Conservation (phyloP, 2,797 vertebrate species). For the Simalia tracyae region DNA sequence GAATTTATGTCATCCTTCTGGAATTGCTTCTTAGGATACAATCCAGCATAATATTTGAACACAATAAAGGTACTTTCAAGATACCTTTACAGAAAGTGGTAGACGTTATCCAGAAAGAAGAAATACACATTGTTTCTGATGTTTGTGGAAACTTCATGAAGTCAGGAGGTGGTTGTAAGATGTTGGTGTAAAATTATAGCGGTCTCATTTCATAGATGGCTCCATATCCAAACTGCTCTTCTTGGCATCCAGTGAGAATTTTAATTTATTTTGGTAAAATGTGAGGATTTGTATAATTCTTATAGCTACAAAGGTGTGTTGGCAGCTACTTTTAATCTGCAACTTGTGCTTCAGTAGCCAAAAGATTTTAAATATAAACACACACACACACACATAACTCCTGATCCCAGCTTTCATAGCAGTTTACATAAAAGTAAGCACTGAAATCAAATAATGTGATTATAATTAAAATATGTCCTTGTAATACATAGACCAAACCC, state of each 20-base stretch:
- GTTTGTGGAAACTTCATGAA: not conserved
- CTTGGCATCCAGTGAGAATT: not conserved
- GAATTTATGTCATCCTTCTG: constrained; percentile 53
- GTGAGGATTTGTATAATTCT: not conserved
- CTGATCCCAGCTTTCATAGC: not conserved
- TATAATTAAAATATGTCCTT: constrained; percentile 59
- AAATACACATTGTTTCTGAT: not conserved
- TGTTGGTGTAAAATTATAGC: not conserved
- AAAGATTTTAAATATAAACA: not conserved
- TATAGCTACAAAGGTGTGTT: not conserved
- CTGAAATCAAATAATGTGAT: constrained; percentile 9
- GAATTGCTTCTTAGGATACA: constrained; percentile 18
- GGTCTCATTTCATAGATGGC: not conserved
- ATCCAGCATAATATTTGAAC: constrained; percentile 4
- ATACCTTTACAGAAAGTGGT: not conserved
- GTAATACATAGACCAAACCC: not conserved
- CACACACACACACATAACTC: not conserved
- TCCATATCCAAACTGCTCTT: not conserved
- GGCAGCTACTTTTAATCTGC: not conserved
- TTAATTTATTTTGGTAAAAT: not conserved
- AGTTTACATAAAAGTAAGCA: not conserved
- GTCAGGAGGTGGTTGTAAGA: not conserved
- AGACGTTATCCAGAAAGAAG: not conserved
- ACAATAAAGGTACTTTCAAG: not conserved
- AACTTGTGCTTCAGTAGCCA: not conserved